These are phyloP conservation scores for Romanogobio albipinnatus DNA, from an alignment of 2,113 vertebrate species.

Conservation along the genomic window DNA sequence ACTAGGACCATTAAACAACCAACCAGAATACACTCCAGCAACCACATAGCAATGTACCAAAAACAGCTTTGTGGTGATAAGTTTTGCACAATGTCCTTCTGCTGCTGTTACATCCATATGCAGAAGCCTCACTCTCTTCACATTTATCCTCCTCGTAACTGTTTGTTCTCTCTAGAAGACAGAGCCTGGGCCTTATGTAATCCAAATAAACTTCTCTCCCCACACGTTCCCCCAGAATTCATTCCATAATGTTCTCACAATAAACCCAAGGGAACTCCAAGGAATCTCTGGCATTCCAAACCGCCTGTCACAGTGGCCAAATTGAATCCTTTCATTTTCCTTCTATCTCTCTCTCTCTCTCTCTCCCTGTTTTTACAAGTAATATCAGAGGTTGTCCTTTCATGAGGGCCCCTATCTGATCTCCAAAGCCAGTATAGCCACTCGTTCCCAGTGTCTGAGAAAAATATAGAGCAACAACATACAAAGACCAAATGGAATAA, in stretches of 20 bases:
- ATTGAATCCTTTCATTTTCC: constrained; percentile 41
- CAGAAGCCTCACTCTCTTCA: not conserved
- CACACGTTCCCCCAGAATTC: constrained; percentile 22
- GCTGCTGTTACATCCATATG: not conserved
- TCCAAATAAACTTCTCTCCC: not conserved
- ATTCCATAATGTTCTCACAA: constrained; percentile 10
- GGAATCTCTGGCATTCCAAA: constrained; percentile 28
- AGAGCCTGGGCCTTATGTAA: not conserved
- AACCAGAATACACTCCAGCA: not conserved
- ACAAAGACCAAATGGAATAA: not conserved
- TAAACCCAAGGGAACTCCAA: constrained; percentile 12
- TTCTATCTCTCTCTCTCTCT: not conserved
- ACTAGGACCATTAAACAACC: not conserved
- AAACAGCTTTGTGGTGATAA: not conserved
- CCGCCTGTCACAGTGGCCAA: constrained; percentile 20
- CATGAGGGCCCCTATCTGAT: not conserved
- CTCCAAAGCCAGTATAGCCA: not conserved
- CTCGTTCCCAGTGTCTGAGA: not conserved
- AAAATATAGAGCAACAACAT: not conserved
- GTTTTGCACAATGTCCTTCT: not conserved
- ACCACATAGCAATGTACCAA: not conserved
- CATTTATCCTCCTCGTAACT: not conserved
- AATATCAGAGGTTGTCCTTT: not conserved
- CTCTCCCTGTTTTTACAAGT: not conserved
- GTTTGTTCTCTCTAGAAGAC: not conserved